Evolutionary conservation across 2,797 vertebrate genomes (phyloP), one percentile per base, ranked within the genome.

Genomic region (Anableps anableps): DNA sequence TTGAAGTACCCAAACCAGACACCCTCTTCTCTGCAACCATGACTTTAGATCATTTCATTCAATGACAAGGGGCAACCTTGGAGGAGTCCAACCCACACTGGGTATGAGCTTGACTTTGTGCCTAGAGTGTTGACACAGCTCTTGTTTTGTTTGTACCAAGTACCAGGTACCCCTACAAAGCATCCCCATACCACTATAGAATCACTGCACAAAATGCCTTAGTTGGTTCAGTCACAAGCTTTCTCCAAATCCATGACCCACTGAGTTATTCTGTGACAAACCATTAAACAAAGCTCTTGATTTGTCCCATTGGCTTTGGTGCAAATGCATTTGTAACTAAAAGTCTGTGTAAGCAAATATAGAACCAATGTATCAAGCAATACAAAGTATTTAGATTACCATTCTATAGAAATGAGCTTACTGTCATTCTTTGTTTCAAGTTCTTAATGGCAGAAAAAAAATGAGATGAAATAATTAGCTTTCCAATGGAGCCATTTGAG

Each of bases 391-490:
- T 90, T 78, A 83, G 77, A 74, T 81, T 71, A 72, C 77, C 72
- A 83, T 79, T 84, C 81, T 86, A 80, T 82, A 76, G 79, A 87
- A 88, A 88, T 76, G 87, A 86, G 75, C 71, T 75, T 31, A 26
- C 23, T 11, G 10, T 26, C 58, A 83, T 78, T 87, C 64, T 76
- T 85, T 71, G 78, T 86, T 88, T 86, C 74, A 72, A 74, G 72
- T 83, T 85, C 81, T 71, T 91, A 92, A 89, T 76, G 79, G 72
- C 75, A 68, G 84, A 41, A 83, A 31, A 83, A 31, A 85, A 78
- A 89, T 51, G 79, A 86, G 86, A 78, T 83, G 80, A 84, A 89
- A 86, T 85, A 85, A 87, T 88, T 88, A 88, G 82, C 83, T 82
- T 64, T 71, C 51, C 72, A 64, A 86, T 83, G 85, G 90, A 92